phyloP scores from a whole-genome alignment of 2,797 vertebrate species.

The Naso thynnoides region DNA sequence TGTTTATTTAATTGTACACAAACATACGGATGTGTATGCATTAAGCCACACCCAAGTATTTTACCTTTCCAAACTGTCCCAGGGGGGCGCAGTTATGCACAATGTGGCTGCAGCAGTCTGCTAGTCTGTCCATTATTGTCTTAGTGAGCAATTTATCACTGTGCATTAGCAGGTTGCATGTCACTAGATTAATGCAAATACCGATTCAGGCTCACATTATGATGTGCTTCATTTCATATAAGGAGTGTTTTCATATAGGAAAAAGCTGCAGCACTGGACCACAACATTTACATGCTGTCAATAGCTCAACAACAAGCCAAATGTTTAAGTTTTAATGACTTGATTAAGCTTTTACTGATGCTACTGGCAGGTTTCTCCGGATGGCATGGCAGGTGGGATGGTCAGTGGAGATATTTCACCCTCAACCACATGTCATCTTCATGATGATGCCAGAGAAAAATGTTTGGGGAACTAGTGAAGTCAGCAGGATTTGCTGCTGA shows the following conservation, averaged over 20 bases:
- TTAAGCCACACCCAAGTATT: conserved; percentile 13
- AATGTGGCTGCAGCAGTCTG: conserved; percentile 40
- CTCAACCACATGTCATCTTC: too few species aligned
- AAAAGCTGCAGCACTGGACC: neutral
- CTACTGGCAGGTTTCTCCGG: too few species aligned
- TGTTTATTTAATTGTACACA: neutral
- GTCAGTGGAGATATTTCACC: too few species aligned
- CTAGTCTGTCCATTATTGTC: conserved; percentile 49
- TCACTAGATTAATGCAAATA: conserved; percentile 55
- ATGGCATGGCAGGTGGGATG: too few species aligned
- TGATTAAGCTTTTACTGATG: neutral
- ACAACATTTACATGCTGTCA: neutral
- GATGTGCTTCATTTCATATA: conserved; percentile 10
- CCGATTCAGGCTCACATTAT: conserved; percentile 32
- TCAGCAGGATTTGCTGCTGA: too few species aligned
- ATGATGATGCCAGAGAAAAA: too few species aligned
- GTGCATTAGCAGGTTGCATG: conserved; percentile 56
- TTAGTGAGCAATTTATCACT: conserved; percentile 46
- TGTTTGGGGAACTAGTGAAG: too few species aligned
- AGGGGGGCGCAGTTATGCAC: conserved; percentile 29
- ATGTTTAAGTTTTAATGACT: neutral
- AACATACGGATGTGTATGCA: neutral
- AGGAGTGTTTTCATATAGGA: neutral
- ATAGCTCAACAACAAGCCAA: neutral
- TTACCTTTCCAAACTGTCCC: conserved; percentile 29